These are phyloP conservation scores for Ceratosolen solmsi DNA, from an alignment of 1,140 invertebrate species.

Conservation along the genomic window DNA sequence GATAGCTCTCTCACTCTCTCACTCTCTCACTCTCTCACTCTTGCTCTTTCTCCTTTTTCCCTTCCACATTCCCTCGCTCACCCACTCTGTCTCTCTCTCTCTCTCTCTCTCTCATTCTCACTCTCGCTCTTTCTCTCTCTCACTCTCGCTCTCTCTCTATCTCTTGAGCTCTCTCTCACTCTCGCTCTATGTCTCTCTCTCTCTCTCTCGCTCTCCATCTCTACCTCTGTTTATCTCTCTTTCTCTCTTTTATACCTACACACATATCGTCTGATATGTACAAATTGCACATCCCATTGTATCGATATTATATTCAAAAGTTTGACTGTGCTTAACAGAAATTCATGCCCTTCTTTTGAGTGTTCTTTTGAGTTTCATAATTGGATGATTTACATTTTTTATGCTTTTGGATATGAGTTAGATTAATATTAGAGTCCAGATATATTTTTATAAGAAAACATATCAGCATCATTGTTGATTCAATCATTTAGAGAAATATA, in stretches of 20 bases:
- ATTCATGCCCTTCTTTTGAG: not conserved
- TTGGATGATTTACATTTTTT: too few relatives aligned
- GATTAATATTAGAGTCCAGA: too few relatives aligned
- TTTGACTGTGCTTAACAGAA: conserved; percentile 2
- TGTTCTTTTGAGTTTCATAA: not conserved
- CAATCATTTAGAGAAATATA: too few relatives aligned
- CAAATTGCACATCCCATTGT: conserved; percentile 22
- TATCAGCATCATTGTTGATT: too few relatives aligned
- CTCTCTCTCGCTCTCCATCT: not conserved
- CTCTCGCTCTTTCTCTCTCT: too few relatives aligned
- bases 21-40: not conserved
- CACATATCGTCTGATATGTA: not conserved
- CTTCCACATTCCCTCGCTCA: not conserved
- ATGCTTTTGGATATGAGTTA: too few relatives aligned
- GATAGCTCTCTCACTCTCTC: not conserved
- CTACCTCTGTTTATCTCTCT: not conserved
- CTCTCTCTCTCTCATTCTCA: too few relatives aligned
- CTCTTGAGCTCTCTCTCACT: not conserved
- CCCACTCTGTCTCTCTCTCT: not conserved
- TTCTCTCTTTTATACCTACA: not conserved
- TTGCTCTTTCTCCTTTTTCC: not conserved
- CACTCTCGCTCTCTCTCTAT: too few relatives aligned
- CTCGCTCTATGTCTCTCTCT: not conserved
- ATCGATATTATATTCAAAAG: not conserved
- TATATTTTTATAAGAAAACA: too few relatives aligned